phyloP scores from a whole-genome alignment of 2,113 vertebrate species.

The Ammospiza caudacuta region DNA sequence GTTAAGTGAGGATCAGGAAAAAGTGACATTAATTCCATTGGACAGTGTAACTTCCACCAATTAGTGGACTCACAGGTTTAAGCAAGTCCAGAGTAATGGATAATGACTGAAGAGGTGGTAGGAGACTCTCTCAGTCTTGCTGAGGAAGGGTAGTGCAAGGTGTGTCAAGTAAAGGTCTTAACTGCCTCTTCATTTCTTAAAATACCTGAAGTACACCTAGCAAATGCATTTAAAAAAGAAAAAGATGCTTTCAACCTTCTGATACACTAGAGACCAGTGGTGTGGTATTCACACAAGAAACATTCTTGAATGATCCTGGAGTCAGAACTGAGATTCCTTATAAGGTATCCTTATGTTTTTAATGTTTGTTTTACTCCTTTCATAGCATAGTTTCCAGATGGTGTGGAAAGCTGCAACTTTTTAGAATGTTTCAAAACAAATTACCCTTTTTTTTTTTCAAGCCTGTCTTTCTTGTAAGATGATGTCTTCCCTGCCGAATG shows the following conservation, averaged over 20 bases:
- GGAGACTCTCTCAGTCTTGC: neutral
- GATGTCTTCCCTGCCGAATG: neutral
- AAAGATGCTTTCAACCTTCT: neutral
- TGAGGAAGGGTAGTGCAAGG: neutral
- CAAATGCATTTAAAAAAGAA: neutral
- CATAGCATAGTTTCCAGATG: neutral
- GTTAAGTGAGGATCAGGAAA: constrained; percentile 36
- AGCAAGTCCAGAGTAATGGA: neutral
- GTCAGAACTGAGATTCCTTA: constrained; percentile 35
- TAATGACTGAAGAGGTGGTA: neutral
- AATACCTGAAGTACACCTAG: neutral
- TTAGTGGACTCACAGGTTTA: neutral
- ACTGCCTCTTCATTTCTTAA: neutral
- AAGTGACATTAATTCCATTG: constrained; percentile 29
- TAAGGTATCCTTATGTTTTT: constrained; percentile 47
- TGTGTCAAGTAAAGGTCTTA: neutral
- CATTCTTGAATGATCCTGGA: constrained; percentile 18
- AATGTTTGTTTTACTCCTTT: constrained; percentile 21
- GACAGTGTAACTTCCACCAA: neutral
- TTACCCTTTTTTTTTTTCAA: neutral
- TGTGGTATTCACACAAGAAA: neutral
- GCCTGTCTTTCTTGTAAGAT: neutral
- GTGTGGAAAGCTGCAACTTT: neutral
- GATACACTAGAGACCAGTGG: neutral
- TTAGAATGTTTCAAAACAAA: neutral